These are phyloP conservation scores for Homalodisca vitripennis DNA, from an alignment of 1,140 invertebrate species.

Conservation along the genomic window DNA sequence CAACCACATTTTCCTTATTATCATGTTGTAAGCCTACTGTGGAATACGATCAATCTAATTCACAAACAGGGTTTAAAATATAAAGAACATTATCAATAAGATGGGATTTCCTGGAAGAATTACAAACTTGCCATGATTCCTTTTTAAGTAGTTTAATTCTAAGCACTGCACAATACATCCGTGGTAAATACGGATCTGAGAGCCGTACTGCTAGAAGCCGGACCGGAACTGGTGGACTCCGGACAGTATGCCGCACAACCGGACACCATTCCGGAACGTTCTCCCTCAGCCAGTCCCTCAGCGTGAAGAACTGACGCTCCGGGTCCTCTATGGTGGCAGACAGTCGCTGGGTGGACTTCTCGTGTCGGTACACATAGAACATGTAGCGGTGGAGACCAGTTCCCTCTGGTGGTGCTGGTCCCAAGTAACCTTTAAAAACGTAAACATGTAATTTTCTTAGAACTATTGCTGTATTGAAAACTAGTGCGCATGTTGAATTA, in stretches of 20 bases:
- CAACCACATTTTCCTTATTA: too few species aligned
- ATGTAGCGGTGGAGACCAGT: slow-evolving; percentile 17
- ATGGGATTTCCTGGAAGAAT: too few species aligned
- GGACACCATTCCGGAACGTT: not conserved
- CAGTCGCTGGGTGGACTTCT: not conserved
- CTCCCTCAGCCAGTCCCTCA: not conserved
- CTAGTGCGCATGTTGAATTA: not conserved
- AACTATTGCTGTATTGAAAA: not conserved
- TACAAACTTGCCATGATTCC: too few species aligned
- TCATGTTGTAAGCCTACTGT: too few species aligned
- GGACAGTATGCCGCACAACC: not conserved
- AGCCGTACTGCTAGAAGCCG: too few species aligned
- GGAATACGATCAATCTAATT: too few species aligned
- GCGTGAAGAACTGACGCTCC: slow-evolving; percentile 9
- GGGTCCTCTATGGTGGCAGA: not conserved
- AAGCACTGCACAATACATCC: too few species aligned
- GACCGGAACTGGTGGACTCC: slow-evolving; percentile 15
- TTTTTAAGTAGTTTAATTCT: too few species aligned
- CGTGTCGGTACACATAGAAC: slow-evolving; percentile 15
- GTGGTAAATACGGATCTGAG: too few species aligned
- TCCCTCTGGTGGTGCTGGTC: not conserved
- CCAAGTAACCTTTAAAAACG: not conserved
- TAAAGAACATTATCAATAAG: too few species aligned
- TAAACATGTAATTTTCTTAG: not conserved
- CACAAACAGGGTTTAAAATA: too few species aligned